Conservation (phyloP, 2,888 invertebrate species). For the Microplitis manilae region DNA sequence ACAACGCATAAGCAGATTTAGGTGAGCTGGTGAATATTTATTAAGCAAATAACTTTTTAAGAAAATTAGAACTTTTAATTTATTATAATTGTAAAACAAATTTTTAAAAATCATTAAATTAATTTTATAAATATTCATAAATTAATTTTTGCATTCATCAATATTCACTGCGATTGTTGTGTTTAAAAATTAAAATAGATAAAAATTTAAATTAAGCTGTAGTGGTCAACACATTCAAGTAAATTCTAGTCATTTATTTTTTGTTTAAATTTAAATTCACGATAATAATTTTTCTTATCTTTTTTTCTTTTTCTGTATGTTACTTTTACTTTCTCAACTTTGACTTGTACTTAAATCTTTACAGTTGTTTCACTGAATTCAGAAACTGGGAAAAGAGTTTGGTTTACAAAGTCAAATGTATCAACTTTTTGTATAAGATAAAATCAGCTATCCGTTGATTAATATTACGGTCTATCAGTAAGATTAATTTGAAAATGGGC, state of each 20-base stretch:
- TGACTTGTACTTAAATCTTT: too few species aligned
- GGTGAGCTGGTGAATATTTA: not conserved
- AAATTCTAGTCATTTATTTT: not conserved
- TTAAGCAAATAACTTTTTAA: not conserved
- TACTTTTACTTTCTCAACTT: not conserved
- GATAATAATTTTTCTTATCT: not conserved
- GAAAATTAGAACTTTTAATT: not conserved
- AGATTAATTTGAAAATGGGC: constrained; percentile 19
- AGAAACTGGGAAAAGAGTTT: not conserved
- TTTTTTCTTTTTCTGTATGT: not conserved
- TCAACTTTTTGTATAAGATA: not conserved
- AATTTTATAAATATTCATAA: not conserved
- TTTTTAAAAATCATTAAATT: not conserved
- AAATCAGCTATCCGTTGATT: not conserved
- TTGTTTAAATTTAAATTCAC: not conserved
- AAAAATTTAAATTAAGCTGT: not conserved
- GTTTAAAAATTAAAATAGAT: not conserved
- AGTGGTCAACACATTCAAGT: not conserved
- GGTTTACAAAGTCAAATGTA: not conserved
- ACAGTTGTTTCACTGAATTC: too few species aligned
- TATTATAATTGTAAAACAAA: not conserved
- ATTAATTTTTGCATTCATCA: not conserved
- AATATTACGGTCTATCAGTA: constrained; percentile 4
- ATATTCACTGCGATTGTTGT: not conserved
- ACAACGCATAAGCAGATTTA: not conserved